Base-by-base conservation (phyloP, 2,888 invertebrate genomes). In the Ophion costatus region DNA sequence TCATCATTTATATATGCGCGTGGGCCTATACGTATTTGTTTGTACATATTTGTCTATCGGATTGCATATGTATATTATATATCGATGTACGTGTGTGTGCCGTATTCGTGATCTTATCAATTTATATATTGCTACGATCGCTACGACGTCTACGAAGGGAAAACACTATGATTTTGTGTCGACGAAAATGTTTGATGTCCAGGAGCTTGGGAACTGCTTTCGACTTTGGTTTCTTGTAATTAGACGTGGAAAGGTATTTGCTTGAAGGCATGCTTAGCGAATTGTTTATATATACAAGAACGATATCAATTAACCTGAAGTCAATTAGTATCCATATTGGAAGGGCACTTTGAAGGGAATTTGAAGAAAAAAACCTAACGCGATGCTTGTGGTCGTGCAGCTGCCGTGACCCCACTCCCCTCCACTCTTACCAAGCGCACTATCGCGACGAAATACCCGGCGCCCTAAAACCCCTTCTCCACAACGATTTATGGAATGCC, bases 251-350 rank as follows among this genome's bases (percentile, higher is more conserved):
- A 9, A 38, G 3, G 38, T 38, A 9, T 5, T 38, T 38, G 38
- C 7, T 38, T 3, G 3, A 4, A 29, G 29, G 4, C 29, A 29
- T 29, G 29, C 38, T 38, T 38, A 38, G 9, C 9, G 5, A 38
- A 38, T 38, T 38, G 38, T 38, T 9, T 7, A 9, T 38, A 38
- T 38, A 38, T 38, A 38, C 7, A 38, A 1, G 29, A 4, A 29
- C 29, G 29, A 4, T 29, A 29, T 29, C 4, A 29, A 29, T 29
- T 29, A 29, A 29, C 4, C 29, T 29, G 4, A 38, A 66, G 69
- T 70, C 74, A 81, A 82, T 84, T 82, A 75, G 82, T 71, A 71
- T 82, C 66, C 59, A 57, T 79, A 70, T 66, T 70, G 61, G 24
- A 24, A 33, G 66, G 61, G 64, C 73, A 17, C 56, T 51, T 77